Evolutionary conservation across 2,888 invertebrate genomes (phyloP).

Genomic region (Morpho helenor): DNA sequence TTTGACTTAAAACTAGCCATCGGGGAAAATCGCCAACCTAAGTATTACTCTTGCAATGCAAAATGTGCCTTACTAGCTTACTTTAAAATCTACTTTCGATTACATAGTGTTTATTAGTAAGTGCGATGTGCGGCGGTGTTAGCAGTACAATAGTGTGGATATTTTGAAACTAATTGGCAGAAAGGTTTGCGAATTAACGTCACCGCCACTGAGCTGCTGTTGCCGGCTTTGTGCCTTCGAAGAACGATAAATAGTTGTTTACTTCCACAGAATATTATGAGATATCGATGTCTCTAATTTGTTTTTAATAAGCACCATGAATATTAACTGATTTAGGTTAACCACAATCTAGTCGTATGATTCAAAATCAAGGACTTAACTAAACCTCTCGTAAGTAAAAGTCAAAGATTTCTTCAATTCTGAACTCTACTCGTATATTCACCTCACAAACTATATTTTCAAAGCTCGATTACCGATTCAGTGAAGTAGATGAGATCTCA

Average conservation of each 20-base stretch:
- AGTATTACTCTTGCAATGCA: conserved; percentile 26
- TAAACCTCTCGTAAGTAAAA: no score
- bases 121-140: conserved; percentile 63
- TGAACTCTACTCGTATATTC: no score
- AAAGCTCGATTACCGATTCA: no score
- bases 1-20: conserved; percentile 73
- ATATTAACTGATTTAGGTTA: no score
- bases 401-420: no score
- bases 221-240: conserved; percentile 54
- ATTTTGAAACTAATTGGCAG: conserved; percentile 79
- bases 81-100: conserved; percentile 37
- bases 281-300: conserved; percentile 4
- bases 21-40: conserved; percentile 55
- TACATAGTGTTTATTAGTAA: conserved; percentile 41
- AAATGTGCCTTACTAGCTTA: conserved; percentile 33
- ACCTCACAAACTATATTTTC: no score
- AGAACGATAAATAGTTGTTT: conserved; percentile 46
- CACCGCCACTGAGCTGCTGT: conserved; percentile 58
- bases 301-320: neutral
- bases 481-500: no score
- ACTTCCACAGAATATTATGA: conserved; percentile 32
- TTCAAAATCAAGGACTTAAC: no score
- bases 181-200: conserved; percentile 79
- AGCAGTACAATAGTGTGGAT: conserved; percentile 74
- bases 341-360: no score